Conservation (phyloP, 2,888 invertebrate species). For the Argyresthia goedartella region DNA sequence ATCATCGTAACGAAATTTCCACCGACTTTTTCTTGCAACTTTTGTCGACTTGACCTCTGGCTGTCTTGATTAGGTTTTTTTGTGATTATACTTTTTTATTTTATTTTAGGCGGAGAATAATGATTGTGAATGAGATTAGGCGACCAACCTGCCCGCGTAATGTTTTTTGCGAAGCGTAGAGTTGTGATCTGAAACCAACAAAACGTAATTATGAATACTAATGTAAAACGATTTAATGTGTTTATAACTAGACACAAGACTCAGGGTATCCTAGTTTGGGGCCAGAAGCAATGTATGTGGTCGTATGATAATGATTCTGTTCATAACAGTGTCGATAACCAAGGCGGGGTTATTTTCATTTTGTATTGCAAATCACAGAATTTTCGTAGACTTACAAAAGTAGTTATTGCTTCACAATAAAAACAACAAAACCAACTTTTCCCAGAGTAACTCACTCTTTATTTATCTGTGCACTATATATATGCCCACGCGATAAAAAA, state of each 20-base stretch:
- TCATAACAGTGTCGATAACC: no score
- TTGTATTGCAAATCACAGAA: no score
- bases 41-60: constrained; percentile 34
- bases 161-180: neutral
- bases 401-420: no score
- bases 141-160: constrained; percentile 7
- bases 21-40: constrained; percentile 32
- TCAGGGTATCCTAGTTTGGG: no score
- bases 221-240: neutral
- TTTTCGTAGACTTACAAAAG: no score
- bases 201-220: neutral
- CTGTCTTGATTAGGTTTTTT: neutral
- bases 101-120: neutral
- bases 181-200: constrained; percentile 3
- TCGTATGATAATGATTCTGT: no score
- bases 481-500: neutral
- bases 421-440: neutral
- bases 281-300: no score
- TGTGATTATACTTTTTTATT: constrained; percentile 1
- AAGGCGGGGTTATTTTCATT: no score
- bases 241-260: neutral
- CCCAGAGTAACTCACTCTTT: neutral
- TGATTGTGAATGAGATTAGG: neutral
- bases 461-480: neutral
- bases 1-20: constrained; percentile 51